Percentiles rank a stretch among this genome's conserved stretches.
These are phyloP conservation scores for Palaemon carinicauda DNA, from an alignment of 1,140 invertebrate species.

Conservation along the genomic window DNA sequence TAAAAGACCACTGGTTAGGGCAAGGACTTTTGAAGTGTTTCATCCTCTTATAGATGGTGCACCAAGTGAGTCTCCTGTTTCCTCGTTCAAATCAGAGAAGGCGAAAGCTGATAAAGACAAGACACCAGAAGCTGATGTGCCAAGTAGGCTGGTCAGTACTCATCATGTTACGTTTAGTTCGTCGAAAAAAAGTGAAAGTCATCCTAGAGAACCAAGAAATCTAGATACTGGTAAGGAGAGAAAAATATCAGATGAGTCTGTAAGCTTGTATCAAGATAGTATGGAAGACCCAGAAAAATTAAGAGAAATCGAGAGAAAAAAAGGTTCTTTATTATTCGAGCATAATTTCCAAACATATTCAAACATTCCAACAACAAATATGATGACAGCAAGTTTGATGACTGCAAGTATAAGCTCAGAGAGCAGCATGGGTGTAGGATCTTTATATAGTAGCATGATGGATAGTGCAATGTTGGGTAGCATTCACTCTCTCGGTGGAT, in stretches of 20 bases:
- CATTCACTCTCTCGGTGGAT: conserved; percentile 42
- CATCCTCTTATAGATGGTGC: conserved; percentile 13
- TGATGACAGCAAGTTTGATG: conserved; percentile 56
- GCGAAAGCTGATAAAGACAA: not conserved
- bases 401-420: conserved; percentile 53
- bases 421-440: conserved; percentile 43
- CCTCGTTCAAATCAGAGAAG: too few relatives aligned
- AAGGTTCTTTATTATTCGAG: conserved; percentile 54
- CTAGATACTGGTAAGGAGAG: conserved; percentile 6
- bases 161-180: not conserved
- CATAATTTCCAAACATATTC: conserved; percentile 56
- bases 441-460: conserved; percentile 51
- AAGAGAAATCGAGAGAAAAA: conserved; percentile 52
- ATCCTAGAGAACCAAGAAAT: not conserved
- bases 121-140: not conserved
- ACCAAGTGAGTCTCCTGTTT: not conserved
- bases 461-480: conserved; percentile 50
- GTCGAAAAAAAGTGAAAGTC: not conserved
- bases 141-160: not conserved
- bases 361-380: conserved; percentile 54
- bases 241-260: conserved; percentile 37
- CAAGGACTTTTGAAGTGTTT: conserved; percentile 51
- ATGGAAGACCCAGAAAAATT: conserved; percentile 45
- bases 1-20: conserved; percentile 42
- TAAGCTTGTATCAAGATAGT: conserved; percentile 7